Conservation (phyloP, 2,797 vertebrate species). For the Amblyopsis hoosieri region DNA sequence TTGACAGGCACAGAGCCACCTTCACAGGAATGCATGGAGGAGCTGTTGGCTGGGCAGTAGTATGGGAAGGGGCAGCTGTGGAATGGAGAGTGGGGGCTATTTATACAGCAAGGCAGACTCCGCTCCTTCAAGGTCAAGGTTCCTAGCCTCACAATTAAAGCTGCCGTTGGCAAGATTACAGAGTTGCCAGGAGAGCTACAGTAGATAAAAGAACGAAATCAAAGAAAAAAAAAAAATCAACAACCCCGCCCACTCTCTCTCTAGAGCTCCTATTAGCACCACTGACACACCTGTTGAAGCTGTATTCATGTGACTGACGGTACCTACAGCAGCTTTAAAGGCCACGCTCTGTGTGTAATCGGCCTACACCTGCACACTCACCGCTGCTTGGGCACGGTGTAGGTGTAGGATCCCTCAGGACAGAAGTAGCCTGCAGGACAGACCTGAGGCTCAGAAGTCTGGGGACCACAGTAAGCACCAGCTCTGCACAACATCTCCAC, state of each 20-base stretch:
- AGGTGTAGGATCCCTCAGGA: conserved; percentile 83
- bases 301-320: no score
- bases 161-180: no score
- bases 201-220: no score
- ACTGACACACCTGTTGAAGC: no score
- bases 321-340: no score
- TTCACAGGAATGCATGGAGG: conserved; percentile 72
- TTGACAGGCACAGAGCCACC: conserved; percentile 85
- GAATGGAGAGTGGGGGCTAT: conserved; percentile 46
- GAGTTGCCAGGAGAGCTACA: no score
- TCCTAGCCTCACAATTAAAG: no score
- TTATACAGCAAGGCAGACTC: conserved; percentile 27
- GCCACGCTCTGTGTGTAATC: neutral
- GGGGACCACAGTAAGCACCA: conserved; percentile 84
- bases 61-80: conserved; percentile 87
- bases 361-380: conserved; percentile 74
- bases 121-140: neutral
- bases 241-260: neutral
- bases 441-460: conserved; percentile 74
- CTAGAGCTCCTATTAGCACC: neutral
- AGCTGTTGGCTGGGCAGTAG: conserved; percentile 87
- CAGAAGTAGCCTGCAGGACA: conserved; percentile 89
- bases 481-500: conserved; percentile 81
- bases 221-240: no score
- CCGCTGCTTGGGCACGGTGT: conserved; percentile 80